A percentile compares a stretch with the other conserved stretches of the same genome.
These are phyloP conservation scores for Atrichornis clamosus DNA, from an alignment of 2,113 vertebrate genomes.

Conservation along the genomic window DNA sequence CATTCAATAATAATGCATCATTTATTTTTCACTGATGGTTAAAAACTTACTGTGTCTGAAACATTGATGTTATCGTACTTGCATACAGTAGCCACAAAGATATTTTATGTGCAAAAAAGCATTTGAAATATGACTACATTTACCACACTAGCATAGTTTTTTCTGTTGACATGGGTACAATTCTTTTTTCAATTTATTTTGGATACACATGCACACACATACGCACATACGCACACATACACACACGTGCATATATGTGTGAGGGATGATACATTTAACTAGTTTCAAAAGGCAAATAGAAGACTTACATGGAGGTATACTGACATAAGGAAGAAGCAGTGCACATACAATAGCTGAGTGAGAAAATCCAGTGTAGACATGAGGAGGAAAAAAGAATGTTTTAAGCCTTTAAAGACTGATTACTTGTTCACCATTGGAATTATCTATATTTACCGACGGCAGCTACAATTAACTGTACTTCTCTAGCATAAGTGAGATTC, in stretches of 20 bases:
- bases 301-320: slow-evolving; percentile 21
- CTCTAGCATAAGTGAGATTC: background rate
- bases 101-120: background rate
- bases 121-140: background rate
- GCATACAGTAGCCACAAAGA: background rate
- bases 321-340: background rate
- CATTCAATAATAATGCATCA: slow-evolving; percentile 70
- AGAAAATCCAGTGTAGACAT: background rate
- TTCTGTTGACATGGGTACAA: background rate
- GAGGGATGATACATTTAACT: background rate
- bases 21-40: slow-evolving; percentile 55
- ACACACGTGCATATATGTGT: background rate
- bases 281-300: slow-evolving; percentile 32
- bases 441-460: background rate
- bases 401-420: slow-evolving; percentile 5
- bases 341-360: slow-evolving; percentile 24
- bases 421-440: background rate
- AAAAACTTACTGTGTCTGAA: slow-evolving; percentile 35
- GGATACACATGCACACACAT: background rate
- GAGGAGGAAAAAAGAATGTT: background rate
- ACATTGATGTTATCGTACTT: background rate
- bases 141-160: background rate
- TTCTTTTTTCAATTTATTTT: background rate
- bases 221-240: background rate
- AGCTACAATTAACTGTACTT: background rate